Percentiles rank a stretch among this genome's conserved stretches.
phyloP scores from a whole-genome alignment of 2,113 vertebrate genomes.

The Paraplagusia blochii region DNA sequence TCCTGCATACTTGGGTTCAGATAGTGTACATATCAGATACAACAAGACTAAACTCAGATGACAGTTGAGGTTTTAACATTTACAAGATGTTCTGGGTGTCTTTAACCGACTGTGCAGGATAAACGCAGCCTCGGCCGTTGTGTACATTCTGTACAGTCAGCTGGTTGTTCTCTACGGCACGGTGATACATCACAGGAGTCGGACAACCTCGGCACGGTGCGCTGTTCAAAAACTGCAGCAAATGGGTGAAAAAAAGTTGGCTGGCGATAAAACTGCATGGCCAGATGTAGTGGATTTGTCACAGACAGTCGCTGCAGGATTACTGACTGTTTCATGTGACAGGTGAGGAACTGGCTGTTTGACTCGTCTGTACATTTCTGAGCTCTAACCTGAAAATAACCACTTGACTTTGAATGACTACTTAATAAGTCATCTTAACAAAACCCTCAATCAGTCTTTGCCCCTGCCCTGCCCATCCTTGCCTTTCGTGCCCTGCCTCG shows the following conservation, averaged over 20 bases:
- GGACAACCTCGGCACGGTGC: slow-evolving; percentile 1
- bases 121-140: not conserved
- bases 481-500: slow-evolving; percentile 67
- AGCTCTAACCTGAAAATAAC: slow-evolving; percentile 57
- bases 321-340: slow-evolving; percentile 21
- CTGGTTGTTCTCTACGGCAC: not conserved
- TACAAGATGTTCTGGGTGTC: not conserved
- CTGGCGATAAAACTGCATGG: not conserved
- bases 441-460: not conserved
- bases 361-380: slow-evolving; percentile 56
- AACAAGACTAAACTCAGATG: not conserved
- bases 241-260: not conserved
- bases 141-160: not conserved
- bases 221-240: not conserved
- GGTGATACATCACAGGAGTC: slow-evolving; percentile 2
- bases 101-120: not conserved
- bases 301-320: not conserved
- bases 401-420: slow-evolving; percentile 71
- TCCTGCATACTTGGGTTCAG: not conserved
- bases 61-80: not conserved
- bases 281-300: not conserved
- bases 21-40: not conserved
- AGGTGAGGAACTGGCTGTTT: slow-evolving; percentile 25
- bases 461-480: slow-evolving; percentile 34
- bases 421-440: slow-evolving; percentile 65